phyloP scores from a whole-genome alignment of 2,113 vertebrate species.

The Rattus rattus region DNA sequence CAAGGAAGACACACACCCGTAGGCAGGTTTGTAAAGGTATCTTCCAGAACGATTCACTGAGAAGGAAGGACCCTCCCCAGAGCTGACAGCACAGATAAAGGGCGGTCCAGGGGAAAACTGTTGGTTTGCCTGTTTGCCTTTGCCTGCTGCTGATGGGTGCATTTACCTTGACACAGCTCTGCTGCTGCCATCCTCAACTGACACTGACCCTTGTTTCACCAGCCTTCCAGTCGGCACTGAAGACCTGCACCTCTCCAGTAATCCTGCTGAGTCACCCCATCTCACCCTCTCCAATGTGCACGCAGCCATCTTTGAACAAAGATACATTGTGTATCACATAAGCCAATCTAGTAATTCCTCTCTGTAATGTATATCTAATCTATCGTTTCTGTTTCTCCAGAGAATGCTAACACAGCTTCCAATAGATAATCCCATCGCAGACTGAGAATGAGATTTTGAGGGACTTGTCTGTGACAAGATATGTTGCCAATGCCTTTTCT shows the following conservation, averaged over 20 bases:
- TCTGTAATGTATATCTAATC: not conserved
- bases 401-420: not conserved
- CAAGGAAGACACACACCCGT: not conserved
- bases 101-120: not conserved
- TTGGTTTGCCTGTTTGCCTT: not conserved
- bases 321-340: not conserved
- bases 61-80: not conserved
- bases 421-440: rapidly evolving
- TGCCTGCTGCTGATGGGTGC: not conserved
- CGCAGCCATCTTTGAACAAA: not conserved
- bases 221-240: not conserved
- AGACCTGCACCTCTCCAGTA: not conserved
- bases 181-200: too few species aligned
- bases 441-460: rapidly evolving
- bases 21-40: not conserved
- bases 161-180: not conserved
- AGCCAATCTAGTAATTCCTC: not conserved
- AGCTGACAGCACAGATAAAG: not conserved
- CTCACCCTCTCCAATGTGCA: not conserved
- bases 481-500: too few species aligned
- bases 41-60: not conserved
- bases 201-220: not conserved
- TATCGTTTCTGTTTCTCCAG: not conserved
- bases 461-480: not conserved
- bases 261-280: not conserved